Conservation (phyloP, 2,797 vertebrate genomes). For the Myotis planiceps region DNA sequence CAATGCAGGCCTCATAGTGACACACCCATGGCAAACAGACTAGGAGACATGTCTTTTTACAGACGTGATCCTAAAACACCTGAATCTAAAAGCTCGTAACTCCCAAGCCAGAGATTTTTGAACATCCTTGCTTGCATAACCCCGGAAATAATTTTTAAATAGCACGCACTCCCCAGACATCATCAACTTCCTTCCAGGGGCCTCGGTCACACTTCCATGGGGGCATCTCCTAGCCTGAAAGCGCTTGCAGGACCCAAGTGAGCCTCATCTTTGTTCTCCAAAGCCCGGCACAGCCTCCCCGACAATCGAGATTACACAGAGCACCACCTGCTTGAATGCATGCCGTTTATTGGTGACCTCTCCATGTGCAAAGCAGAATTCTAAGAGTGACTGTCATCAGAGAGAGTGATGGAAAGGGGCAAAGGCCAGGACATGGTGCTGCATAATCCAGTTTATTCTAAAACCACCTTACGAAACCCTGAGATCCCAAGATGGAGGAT, state of each 20-base stretch:
- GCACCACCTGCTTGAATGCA: background rate
- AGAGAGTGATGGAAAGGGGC: background rate
- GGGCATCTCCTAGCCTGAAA: background rate
- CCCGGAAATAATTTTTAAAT: background rate
- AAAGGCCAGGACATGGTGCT: background rate
- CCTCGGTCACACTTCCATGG: background rate
- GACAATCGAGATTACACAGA: background rate
- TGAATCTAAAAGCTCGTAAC: fast-evolving
- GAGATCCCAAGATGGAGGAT: background rate
- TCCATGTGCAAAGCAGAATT: background rate
- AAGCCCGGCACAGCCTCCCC: background rate
- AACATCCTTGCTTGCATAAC: background rate
- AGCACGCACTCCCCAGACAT: background rate
- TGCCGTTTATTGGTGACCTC: background rate
- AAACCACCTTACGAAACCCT: background rate
- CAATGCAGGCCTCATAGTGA: fast-evolving
- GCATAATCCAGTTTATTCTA: background rate
- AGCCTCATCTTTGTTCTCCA: background rate
- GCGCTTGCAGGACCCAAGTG: background rate
- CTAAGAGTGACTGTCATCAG: background rate
- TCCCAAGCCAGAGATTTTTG: background rate
- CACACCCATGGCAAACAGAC: fast-evolving
- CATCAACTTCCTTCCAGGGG: background rate
- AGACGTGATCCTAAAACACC: background rate
- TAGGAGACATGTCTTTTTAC: too few relatives aligned